Base-by-base conservation (phyloP, 2,888 invertebrate species). In the Habroteleia sp. region DNA sequence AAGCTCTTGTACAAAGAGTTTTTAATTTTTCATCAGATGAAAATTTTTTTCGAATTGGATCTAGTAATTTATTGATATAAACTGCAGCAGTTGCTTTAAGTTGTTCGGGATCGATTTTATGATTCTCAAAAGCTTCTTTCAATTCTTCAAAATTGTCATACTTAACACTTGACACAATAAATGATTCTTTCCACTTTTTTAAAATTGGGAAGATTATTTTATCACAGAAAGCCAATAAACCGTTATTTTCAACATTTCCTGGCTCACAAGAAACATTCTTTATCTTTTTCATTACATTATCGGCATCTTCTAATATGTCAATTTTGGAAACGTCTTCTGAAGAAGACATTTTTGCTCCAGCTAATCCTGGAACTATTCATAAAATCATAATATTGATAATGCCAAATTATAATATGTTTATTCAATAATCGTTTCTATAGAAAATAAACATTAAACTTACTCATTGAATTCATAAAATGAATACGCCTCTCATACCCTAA, bases 391-490 rank as follows among this genome's bases (percentile, higher is more conserved):
- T 35, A 62, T 17, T 25, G 17, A 13, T 11, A n/a, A n/a, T n/a
- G n/a, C n/a, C n/a, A n/a, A n/a, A n/a, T n/a, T n/a, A n/a, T n/a
- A n/a, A n/a, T n/a, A n/a, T n/a, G n/a, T n/a, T n/a, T n/a, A n/a
- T n/a, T n/a, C n/a, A n/a, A n/a, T n/a, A n/a, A n/a, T n/a, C n/a
- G n/a, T n/a, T n/a, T n/a, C n/a, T n/a, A n/a, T n/a, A n/a, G n/a
- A n/a, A n/a, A n/a, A n/a, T n/a, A n/a, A n/a, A n/a, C n/a, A n/a
- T n/a, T n/a, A n/a, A n/a, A n/a, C n/a, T 88, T 90, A 95, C 95
- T 95, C 99, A 99, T 99, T 2, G 99, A 97, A 90, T 99, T 99
- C 99, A 99, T 99, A 35, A 99, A 91, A 91, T 99, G 99, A 75
- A 97, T 93, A 83, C 99, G 92, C 89, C 99, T 99, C 77, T 94